These are phyloP conservation scores for Tragelaphus imberbis DNA, from an alignment of 2,113 vertebrate genomes.

Conservation along the genomic window DNA sequence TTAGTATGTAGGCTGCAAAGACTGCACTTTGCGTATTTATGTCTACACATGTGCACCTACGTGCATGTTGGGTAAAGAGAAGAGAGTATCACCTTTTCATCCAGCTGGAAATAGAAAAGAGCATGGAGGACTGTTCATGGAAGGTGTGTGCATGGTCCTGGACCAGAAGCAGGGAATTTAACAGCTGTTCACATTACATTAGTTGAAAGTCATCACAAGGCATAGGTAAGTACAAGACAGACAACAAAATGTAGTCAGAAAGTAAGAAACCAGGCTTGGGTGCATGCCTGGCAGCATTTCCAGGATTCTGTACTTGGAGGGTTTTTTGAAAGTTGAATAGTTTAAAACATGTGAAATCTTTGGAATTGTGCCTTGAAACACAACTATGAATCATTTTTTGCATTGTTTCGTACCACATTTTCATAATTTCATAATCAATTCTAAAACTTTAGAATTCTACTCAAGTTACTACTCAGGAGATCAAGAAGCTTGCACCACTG, in stretches of 20 bases:
- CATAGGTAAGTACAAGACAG: not conserved
- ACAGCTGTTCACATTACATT: not conserved
- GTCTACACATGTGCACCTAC: accelerated
- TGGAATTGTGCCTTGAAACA: not conserved
- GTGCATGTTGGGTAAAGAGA: accelerated
- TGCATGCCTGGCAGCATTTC: not conserved
- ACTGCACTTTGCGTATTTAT: accelerated
- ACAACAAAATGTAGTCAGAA: not conserved
- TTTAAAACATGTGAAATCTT: not conserved
- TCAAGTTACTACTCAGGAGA: not conserved
- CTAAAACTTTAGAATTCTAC: not conserved
- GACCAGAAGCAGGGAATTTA: not conserved
- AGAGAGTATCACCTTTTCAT: not conserved
- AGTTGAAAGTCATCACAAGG: not conserved
- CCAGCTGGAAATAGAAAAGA: not conserved
- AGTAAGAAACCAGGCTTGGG: not conserved
- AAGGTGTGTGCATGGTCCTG: not conserved
- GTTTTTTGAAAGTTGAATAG: not conserved
- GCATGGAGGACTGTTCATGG: accelerated
- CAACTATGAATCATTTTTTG: not conserved
- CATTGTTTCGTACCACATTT: not conserved
- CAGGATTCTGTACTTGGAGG: not conserved
- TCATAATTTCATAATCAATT: not conserved
- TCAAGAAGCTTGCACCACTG: not conserved
- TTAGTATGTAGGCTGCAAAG: not conserved